Conservation (phyloP, 2,113 vertebrate genomes). For the Oxygymnocypris stewartii region DNA sequence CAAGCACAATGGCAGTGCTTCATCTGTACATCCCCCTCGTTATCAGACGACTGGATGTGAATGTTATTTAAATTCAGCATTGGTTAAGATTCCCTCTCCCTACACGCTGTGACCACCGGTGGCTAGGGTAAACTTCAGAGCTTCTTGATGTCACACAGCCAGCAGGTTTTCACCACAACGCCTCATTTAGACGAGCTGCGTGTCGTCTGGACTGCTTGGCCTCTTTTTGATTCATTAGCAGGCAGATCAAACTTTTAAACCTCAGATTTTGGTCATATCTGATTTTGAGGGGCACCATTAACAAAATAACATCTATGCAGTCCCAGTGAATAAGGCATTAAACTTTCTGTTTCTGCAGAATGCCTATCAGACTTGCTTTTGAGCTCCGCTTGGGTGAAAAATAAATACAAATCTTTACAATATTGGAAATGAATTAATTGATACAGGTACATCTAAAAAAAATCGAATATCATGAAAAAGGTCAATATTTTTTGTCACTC, state of each 20-base stretch:
- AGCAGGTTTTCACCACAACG: conserved; percentile 9
- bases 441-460: no score
- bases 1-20: conserved; percentile 7
- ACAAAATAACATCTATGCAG: neutral
- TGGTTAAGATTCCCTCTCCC: conserved; percentile 6
- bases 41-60: conserved; percentile 14
- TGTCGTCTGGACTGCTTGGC: neutral
- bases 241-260: neutral
- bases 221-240: conserved; percentile 24
- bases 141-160: conserved; percentile 20
- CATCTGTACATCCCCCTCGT: conserved; percentile 17
- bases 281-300: neutral
- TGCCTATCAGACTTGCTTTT: neutral
- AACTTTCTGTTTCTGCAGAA: neutral
- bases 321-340: neutral
- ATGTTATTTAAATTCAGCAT: conserved; percentile 22
- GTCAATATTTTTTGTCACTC: no score
- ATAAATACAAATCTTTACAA: neutral
- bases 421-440: neutral
- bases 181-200: conserved; percentile 17
- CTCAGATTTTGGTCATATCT: neutral
- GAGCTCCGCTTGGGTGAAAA: neutral
- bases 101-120: conserved; percentile 3
- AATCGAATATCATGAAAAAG: no score
- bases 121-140: neutral